Evolutionary conservation across 2,888 invertebrate genomes (phyloP), one percentile per base, ranked within the genome.

Genomic region (Sisyra terminalis): DNA sequence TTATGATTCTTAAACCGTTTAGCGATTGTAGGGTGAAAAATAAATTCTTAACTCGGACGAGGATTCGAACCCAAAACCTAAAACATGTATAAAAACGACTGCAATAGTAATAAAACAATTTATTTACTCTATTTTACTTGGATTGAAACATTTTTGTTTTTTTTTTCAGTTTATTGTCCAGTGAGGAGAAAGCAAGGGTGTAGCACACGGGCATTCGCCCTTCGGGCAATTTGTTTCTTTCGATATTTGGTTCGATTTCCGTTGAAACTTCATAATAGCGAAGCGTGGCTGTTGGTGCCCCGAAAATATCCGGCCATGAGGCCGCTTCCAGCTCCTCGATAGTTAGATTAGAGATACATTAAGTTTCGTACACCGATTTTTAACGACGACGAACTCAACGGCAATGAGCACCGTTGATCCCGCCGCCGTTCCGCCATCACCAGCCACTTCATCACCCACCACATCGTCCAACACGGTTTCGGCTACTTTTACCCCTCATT

Each of bases 301-400:
- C 34, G 8, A 14, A 9, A 34, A 15, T 8, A 15, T 15, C 9
- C 13, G 30, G 40, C 40, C 40, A 40, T 40, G 40, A 15, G 30
- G 40, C 40, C 40, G 30, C 30, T 40, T 15, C 14, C 40, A 15
- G 8, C 13, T 29, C 29, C 30, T 16, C 13, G 40, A 11, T 30
- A 29, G 18, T 24, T 24, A 15, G 10, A 34, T 7, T 15, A n/a
- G 34, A 13, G 8, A n/a, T n/a, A 14, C 8, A 34, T 13, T 15
- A n/a, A 15, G 11, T 14, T 14, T 15, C 31, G 24, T 24, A 24
- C 24, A 5, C 7, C 3, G 7, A 24, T 24, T 24, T 24, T 24
- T 24, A 29, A 14, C 13, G 29, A 40, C 9, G 16, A 37, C 14
- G 14, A 35, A 15, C 15, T 7, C 16, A 8, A 14, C 7, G 17